A percentile compares a stretch with the other conserved stretches of the same genome.
phyloP scores from a whole-genome alignment of 2,888 invertebrate genomes.

The Drosophila mettleri region DNA sequence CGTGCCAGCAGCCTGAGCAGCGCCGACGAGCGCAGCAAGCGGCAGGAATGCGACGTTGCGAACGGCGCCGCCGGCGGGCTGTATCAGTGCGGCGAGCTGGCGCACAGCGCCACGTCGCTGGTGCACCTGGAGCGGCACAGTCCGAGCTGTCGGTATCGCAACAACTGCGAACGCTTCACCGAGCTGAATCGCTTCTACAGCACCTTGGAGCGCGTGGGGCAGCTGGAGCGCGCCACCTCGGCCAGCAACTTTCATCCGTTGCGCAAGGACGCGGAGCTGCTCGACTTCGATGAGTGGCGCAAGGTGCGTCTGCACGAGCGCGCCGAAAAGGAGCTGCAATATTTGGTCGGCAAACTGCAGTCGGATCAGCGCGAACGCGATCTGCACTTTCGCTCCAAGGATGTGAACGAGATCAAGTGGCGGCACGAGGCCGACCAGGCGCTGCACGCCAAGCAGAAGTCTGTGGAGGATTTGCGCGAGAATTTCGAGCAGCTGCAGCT shows the following conservation, averaged over 20 bases:
- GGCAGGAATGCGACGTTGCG: conserved; percentile 6
- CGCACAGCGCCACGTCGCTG: conserved; percentile 85
- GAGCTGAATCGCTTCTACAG: conserved; percentile 94
- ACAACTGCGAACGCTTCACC: conserved; percentile 91
- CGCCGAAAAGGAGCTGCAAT: conserved; percentile 92
- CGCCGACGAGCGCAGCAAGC: conserved; percentile 85
- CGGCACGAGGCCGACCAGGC: conserved; percentile 90
- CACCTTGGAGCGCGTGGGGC: conserved; percentile 93
- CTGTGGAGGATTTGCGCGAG: conserved; percentile 93
- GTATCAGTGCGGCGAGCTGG: conserved; percentile 81
- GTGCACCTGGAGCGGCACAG: conserved; percentile 85
- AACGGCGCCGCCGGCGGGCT: conserved; percentile 47
- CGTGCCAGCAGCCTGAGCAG: conserved; percentile 89
- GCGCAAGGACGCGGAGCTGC: conserved; percentile 91
- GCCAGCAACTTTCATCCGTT: conserved; percentile 89
- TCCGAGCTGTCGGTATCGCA: conserved; percentile 85
- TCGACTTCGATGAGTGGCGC: conserved; percentile 95
- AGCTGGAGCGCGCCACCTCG: conserved; percentile 92
- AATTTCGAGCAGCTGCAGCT: conserved; percentile 89
- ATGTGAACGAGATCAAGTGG: conserved; percentile 91
- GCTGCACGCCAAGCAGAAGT: conserved; percentile 92
- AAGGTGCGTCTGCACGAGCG: conserved; percentile 91
- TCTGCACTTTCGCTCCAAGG: conserved; percentile 92
- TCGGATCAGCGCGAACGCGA: conserved; percentile 93
- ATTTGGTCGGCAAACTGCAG: conserved; percentile 91